Evolutionary conservation across 2,888 invertebrate genomes (phyloP).

Genomic region (Athalia cordata): DNA sequence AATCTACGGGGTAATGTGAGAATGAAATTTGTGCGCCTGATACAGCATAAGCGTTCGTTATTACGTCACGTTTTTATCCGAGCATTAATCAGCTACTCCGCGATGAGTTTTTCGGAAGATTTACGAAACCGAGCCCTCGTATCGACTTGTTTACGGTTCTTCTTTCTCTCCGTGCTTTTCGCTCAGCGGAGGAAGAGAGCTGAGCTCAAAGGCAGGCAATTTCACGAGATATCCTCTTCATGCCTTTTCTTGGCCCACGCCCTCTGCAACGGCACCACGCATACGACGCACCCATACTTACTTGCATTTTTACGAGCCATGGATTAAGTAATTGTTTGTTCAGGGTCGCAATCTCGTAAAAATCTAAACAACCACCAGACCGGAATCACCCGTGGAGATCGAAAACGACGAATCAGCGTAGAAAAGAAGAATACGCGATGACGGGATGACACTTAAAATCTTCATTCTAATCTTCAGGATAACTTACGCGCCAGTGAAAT

Average conservation of each 20-base stretch:
- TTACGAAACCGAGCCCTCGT: background rate
- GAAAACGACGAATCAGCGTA: too few relatives aligned
- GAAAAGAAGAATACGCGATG: too few relatives aligned
- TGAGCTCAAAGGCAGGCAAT: conserved; percentile 12
- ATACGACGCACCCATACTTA: conserved; percentile 5
- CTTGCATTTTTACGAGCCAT: conserved; percentile 28
- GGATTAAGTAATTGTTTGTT: conserved; percentile 38
- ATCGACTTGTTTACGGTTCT: conserved; percentile 31
- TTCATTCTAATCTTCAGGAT: too few relatives aligned
- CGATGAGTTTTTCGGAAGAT: too few relatives aligned
- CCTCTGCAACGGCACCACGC: background rate
- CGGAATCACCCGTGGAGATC: background rate
- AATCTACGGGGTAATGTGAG: too few relatives aligned
- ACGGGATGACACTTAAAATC: too few relatives aligned
- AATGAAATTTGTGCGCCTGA: too few relatives aligned
- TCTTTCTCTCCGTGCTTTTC: background rate
- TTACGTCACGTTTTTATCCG: too few relatives aligned
- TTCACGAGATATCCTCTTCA: conserved; percentile 29
- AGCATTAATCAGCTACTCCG: too few relatives aligned
- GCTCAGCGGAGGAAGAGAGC: too few relatives aligned
- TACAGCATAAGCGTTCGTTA: too few relatives aligned
- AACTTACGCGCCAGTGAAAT: too few relatives aligned
- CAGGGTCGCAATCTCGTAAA: conserved; percentile 26
- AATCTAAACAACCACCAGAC: background rate
- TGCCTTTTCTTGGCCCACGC: background rate